Conservation (phyloP, 92 coral and sea anemone species). For the Siderastrea radians region DNA sequence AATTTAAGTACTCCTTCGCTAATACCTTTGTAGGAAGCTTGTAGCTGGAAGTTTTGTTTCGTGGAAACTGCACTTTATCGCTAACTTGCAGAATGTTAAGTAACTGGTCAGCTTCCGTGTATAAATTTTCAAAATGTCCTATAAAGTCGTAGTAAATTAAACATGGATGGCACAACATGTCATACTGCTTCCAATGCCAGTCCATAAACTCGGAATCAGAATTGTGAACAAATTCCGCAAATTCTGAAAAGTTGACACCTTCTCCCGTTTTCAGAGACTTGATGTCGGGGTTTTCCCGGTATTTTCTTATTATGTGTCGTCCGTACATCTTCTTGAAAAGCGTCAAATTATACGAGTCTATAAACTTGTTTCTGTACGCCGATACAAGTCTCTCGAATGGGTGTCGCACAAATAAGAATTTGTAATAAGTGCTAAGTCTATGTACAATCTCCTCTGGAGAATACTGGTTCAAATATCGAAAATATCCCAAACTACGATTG, state of each 20-base stretch:
- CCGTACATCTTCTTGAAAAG: constrained; percentile 91
- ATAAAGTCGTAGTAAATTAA: constrained; percentile 92
- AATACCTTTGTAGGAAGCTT: constrained; percentile 72
- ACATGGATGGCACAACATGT: constrained; percentile 92
- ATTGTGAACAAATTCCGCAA: constrained; percentile 79
- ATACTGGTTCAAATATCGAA: constrained; percentile 93
- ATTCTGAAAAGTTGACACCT: constrained; percentile 92
- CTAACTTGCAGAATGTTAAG: constrained; percentile 70
- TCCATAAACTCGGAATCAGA: constrained; percentile 84
- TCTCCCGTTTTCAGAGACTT: constrained; percentile 83
- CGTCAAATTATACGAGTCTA: constrained; percentile 91
- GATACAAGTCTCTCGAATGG: constrained; percentile 94
- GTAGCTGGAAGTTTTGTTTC: constrained; percentile 85
- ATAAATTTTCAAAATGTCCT: constrained; percentile 86
- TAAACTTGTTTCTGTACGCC: constrained; percentile 96
- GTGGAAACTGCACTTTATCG: constrained; percentile 82
- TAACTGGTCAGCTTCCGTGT: constrained; percentile 77
- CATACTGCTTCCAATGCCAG: constrained; percentile 93
- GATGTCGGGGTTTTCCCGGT: constrained; percentile 77
- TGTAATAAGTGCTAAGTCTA: constrained; percentile 87
- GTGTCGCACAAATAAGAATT: constrained; percentile 93
- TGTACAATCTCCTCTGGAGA: constrained; percentile 89
- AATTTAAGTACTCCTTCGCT: constrained; percentile 75
- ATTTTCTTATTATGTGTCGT: constrained; percentile 81
- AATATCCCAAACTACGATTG: constrained; percentile 86